Evolutionary conservation across 2,888 invertebrate species (phyloP).

Genomic region (Sminthurides aquaticus): DNA sequence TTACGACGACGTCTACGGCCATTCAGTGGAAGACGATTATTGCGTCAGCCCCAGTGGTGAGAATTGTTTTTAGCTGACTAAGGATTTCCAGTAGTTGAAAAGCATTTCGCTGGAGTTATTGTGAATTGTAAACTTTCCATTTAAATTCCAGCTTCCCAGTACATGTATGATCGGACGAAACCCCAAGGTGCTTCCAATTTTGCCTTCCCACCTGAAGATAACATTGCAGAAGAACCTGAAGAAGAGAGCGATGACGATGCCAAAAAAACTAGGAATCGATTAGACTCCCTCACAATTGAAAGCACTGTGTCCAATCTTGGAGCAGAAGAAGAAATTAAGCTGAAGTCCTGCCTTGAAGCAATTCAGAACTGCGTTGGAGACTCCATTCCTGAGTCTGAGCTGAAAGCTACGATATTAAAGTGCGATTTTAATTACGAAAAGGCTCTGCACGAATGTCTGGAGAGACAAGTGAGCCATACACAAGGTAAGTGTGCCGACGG

Average conservation of each 20-base stretch:
- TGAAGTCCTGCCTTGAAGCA: slow-evolving; percentile 76
- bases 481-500: background rate
- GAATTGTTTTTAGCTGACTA: slow-evolving; percentile 4
- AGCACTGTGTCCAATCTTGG: slow-evolving; percentile 50
- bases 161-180: slow-evolving; percentile 70
- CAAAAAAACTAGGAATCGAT: slow-evolving; percentile 44
- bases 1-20: slow-evolving; percentile 84
- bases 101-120: background rate
- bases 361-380: slow-evolving; percentile 73
- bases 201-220: slow-evolving; percentile 58
- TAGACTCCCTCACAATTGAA: slow-evolving; percentile 46
- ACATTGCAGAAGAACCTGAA: slow-evolving; percentile 64
- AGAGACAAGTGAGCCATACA: background rate
- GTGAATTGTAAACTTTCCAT: slow-evolving; percentile 1
- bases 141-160: slow-evolving; percentile 53
- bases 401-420: slow-evolving; percentile 64
- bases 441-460: slow-evolving; percentile 64
- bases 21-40: slow-evolving; percentile 87
- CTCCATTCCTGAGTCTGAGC: slow-evolving; percentile 61
- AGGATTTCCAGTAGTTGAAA: background rate
- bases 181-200: slow-evolving; percentile 55
- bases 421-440: slow-evolving; percentile 65
- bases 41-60: slow-evolving; percentile 74
- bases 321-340: slow-evolving; percentile 63
- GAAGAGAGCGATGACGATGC: slow-evolving; percentile 51